Base-by-base conservation (phyloP, 2,888 invertebrate species). In the Tineola bisselliella region DNA sequence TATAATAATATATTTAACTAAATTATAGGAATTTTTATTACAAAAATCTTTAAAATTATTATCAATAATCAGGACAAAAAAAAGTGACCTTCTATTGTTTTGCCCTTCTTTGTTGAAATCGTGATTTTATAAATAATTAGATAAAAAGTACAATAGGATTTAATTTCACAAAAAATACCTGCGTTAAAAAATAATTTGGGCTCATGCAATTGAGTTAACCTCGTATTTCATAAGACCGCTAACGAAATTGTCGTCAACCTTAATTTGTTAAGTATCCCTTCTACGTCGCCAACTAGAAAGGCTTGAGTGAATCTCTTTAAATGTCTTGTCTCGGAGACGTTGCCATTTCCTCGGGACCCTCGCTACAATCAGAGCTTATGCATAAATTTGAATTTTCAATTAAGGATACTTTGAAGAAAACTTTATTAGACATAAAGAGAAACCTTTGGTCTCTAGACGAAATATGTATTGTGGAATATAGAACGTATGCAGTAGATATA, bases 361-460 rank as follows among this genome's bases (percentile, higher is more conserved):
- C 61, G 71, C 75, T 74, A 82, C 81, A 86, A 86, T 86, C 84
- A 86, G 81, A 84, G 81, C 84, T 86, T 84, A 86, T 87, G 86
- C 86, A 87, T 87, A 86, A 86, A 87, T 87, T 87, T 86, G 80
- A 86, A 87, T 87, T 86, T 87, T 84, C 86, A 86, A 87, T 84
- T 84, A 84, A 79, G 80, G 74, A 80, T 79, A 84, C 82, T 84
- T 82, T 84, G 80, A 81, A 83, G 84, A 79, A 84, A 84, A 86
- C 82, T 84, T 84, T 86, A 84, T 86, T 82, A 84, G 81, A 83
- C 76, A 79, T 82, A 79, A 86, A 83, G 80, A 76, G 84, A 81
- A 84, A 83, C 83, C 86, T 86, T 84, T 84, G 84, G 83, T 83
- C 77, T 82, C 72, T 73, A 78, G 75, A 81, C 81, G 77, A 80